phyloP scores from a whole-genome alignment of 1,140 invertebrate genomes.

The Plectrocnemia conspersa region DNA sequence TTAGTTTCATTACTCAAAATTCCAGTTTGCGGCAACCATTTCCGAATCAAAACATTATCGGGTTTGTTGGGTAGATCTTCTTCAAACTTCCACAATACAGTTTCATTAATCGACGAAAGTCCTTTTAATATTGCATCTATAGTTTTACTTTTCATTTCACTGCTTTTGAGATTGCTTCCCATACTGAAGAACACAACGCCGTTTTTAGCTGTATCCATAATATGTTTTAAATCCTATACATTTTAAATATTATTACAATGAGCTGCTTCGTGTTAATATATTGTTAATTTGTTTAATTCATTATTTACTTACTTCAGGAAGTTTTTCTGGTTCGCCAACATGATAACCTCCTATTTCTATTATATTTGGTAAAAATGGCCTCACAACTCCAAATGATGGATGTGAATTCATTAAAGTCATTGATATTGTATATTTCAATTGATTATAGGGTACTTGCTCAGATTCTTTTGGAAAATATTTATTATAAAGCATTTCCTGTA shows the following conservation, averaged over 20 bases:
- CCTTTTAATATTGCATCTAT: not conserved
- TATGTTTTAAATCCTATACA: slow-evolving; percentile 19
- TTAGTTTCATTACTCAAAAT: slow-evolving; percentile 11
- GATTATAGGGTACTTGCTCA: slow-evolving; percentile 11
- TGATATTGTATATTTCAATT: slow-evolving; percentile 20
- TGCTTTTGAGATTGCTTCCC: slow-evolving; percentile 17
- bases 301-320: slow-evolving; percentile 23
- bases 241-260: not conserved
- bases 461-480: slow-evolving; percentile 25
- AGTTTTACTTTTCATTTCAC: not conserved
- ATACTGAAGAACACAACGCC: slow-evolving; percentile 18
- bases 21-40: slow-evolving; percentile 16
- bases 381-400: slow-evolving; percentile 19
- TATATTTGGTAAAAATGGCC: slow-evolving; percentile 27
- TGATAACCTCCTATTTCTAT: slow-evolving; percentile 32
- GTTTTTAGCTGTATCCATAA: slow-evolving; percentile 1
- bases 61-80: slow-evolving; percentile 11
- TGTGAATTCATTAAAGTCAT: slow-evolving; percentile 25
- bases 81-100: slow-evolving; percentile 19
- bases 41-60: slow-evolving; percentile 8
- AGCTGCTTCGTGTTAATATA: not conserved
- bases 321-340: slow-evolving; percentile 20
- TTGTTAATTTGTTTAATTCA: not conserved
- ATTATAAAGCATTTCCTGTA: slow-evolving; percentile 17
- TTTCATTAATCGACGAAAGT: slow-evolving; percentile 4